phyloP scores from a whole-genome alignment of 2,888 invertebrate genomes.

The Cetonia aurata region DNA sequence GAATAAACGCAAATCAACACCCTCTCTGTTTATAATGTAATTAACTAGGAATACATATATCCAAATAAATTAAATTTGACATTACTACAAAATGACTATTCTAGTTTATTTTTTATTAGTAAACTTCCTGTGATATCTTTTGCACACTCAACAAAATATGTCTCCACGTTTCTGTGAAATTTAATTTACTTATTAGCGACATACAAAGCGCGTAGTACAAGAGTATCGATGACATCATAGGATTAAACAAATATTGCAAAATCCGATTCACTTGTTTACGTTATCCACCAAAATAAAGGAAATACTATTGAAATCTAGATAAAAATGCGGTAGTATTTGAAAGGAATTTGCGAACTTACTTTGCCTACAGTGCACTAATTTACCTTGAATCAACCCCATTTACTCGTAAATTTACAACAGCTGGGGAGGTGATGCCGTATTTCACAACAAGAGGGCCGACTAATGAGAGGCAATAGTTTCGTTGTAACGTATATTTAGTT shows the following conservation, averaged over 20 bases:
- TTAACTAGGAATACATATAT: no score
- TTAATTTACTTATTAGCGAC: not conserved
- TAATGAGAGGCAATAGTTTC: slow-evolving; percentile 2
- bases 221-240: slow-evolving; percentile 30
- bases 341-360: not conserved
- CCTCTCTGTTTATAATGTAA: no score
- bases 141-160: no score
- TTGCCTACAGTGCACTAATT: not conserved
- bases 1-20: no score
- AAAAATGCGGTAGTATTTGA: no score
- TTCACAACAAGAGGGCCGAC: slow-evolving; percentile 28
- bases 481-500: slow-evolving; percentile 10
- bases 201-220: slow-evolving; percentile 14
- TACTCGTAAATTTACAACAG: not conserved
- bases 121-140: no score
- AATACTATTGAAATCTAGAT: no score
- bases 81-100: no score
- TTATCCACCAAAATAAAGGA: not conserved
- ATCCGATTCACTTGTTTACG: slow-evolving; percentile 6
- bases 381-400: not conserved
- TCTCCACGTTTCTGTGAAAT: no score
- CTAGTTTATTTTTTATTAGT: no score
- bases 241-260: slow-evolving; percentile 22
- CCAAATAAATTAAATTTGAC: no score
- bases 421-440: slow-evolving; percentile 14